phyloP scores from a whole-genome alignment of 2,113 vertebrate species.

The Petroica traversi region DNA sequence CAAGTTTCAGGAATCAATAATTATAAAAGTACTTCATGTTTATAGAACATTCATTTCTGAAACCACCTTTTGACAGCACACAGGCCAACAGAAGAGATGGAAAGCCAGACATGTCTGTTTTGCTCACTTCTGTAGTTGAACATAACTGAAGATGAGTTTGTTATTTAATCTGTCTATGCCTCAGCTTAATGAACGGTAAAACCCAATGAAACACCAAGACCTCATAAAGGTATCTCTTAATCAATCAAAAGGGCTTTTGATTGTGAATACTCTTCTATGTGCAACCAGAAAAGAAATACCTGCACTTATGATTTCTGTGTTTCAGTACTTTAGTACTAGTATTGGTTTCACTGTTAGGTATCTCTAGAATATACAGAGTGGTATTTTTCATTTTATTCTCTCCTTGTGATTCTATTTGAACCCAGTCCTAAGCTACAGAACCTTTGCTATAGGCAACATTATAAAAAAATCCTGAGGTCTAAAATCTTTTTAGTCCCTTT shows the following conservation, averaged over 20 bases:
- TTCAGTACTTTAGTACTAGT: neutral
- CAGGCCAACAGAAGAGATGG: neutral
- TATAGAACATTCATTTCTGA: neutral
- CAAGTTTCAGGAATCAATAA: neutral
- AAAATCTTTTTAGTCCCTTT: neutral
- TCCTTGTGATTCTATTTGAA: neutral
- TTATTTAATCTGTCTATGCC: neutral
- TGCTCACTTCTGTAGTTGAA: neutral
- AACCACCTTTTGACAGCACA: neutral
- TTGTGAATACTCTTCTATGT: neutral
- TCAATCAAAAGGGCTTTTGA: neutral
- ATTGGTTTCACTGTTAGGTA: neutral
- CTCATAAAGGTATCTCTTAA: neutral
- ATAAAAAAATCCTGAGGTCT: neutral
- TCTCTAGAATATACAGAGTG: neutral
- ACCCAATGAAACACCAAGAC: neutral
- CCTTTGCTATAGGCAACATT: neutral
- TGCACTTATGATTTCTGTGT: neutral
- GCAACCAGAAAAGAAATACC: neutral
- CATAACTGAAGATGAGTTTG: neutral
- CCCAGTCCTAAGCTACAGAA: neutral
- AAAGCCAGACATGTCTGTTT: neutral
- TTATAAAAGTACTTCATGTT: neutral
- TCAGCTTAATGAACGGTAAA: neutral
- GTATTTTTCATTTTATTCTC: neutral